Evolutionary conservation across 2,113 vertebrate species (phyloP), one percentile per base, ranked within the genome.

Genomic region (Ifrita kowaldi): DNA sequence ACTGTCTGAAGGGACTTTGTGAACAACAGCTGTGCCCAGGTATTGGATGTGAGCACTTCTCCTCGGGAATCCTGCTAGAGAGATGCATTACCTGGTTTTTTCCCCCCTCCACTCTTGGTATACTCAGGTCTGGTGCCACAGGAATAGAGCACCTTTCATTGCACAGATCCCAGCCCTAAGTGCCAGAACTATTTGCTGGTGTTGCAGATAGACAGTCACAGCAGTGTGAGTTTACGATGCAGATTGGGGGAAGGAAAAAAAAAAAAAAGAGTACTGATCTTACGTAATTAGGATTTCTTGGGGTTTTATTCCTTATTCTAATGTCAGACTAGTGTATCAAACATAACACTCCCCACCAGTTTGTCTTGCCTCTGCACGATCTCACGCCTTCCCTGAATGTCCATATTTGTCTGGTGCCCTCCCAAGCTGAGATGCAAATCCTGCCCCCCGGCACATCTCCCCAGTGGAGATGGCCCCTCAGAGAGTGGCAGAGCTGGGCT

Each of bases 31-130:
- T 41, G 21, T 65, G 39, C 47, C 39, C 27, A 3, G 2, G 5
- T 59, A 9, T 4, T n/a, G 55, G 39, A 22, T 64, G 44, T 30
- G 60, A 33, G 27, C 24, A 33, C 27, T 27, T 62, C 41, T 79
- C 52, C 56, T 82, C 24, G 3, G 11, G 13, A 74, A 26, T 63
- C 57, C 42, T 75, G 39, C 35, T 17, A 19, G 13, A 47, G 14
- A 57, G n/a, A 67, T 24, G 7, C n/a, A 84, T n/a, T 18, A 7
- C 7, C 39, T 44, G 32, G 1, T 10, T 21, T 30, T 24, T 30
- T 8, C 19, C 1, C 1, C 0, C 2, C 30, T 12, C 33, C 3
- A 10, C 16, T 30, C 22, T 55, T 46, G 68, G 9, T 68, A 41
- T 15, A 18, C 15, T 68, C 62, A 59, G 9, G 13, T 35, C 9